Base-by-base conservation (phyloP, 2,888 invertebrate genomes). In the Celastrina argiolus region DNA sequence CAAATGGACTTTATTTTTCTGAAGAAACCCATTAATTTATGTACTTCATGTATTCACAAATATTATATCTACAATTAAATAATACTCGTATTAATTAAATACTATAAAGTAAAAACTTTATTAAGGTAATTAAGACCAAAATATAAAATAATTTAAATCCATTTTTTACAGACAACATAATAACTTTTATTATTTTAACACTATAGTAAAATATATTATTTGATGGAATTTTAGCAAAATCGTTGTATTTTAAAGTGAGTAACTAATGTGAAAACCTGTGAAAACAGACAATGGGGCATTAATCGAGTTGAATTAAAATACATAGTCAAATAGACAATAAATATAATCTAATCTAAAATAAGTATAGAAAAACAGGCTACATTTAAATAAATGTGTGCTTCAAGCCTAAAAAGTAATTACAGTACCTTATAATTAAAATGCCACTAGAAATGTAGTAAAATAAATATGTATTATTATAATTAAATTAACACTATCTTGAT, bases 381-480 rank as follows among this genome's bases (percentile, higher is more conserved):
- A 45, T 45, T 45, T 45, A 4, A 45, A 18, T 45, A 45, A 45
- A 45, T 10, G 8, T 18, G 45, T 18, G 18, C 45, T n/a, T n/a
- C 42, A 42, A n/a, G 42, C 16, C 10, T 45, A 18, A 42, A 45
- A 45, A 3, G 28, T 18, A 45, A 8, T 8, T 16, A 16, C 16
- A 42, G 16, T 45, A 45, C 18, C 42, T 18, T 45, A 16, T 45
- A 45, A 45, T 45, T 45, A 45, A 45, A 45, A 45, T 45, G 18
- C 45, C 45, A 45, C 18, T 45, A 18, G 18, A 45, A 18, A 18
- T 7, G 18, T 45, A 18, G 18, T 45, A 18, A 45, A 8, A 58
- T 58, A 58, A 28, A 31, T 31, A n/a, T n/a, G n/a, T n/a, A 31
- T 58, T 45, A 58, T 28, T 31, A 22, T 58, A 58, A 58, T 58